Percentiles rank a stretch among this genome's conserved stretches.
Conservation (phyloP, 2,888 invertebrate species). For the Thysanoteuthis rhombus region DNA sequence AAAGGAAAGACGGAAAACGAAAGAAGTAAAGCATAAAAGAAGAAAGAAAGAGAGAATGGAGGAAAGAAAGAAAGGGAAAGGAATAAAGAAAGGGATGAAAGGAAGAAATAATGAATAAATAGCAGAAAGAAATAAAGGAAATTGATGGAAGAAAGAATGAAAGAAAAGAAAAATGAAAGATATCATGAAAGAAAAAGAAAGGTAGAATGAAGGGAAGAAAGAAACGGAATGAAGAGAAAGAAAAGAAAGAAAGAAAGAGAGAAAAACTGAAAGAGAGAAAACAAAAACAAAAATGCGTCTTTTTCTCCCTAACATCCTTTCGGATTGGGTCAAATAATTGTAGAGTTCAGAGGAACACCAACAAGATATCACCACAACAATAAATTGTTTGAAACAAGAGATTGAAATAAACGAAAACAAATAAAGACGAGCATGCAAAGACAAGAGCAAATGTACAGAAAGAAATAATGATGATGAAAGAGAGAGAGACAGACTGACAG, state of each 20-base stretch:
- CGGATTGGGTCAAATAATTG: background rate
- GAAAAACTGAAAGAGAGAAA: too few species aligned
- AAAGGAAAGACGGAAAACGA: background rate
- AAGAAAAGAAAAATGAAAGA: too few species aligned
- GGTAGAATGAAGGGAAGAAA: too few species aligned
- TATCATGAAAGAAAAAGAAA: too few species aligned
- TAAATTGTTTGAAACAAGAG: too few species aligned
- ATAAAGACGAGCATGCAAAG: background rate
- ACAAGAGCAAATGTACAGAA: background rate
- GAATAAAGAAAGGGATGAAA: background rate
- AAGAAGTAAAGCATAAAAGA: background rate
- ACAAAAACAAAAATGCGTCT: too few species aligned
- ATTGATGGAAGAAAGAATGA: too few species aligned
- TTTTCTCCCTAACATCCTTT: too few species aligned
- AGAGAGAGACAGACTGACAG: background rate
- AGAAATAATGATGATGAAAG: background rate
- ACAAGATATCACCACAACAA: too few species aligned
- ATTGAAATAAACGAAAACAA: background rate
- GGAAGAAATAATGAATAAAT: background rate
- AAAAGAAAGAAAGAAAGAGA: background rate
- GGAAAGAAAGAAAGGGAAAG: background rate
- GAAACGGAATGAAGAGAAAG: background rate
- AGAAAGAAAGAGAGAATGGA: background rate
- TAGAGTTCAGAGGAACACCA: background rate
- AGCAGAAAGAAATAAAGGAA: too few species aligned